These are phyloP conservation scores for Ophioninae sp. DNA, from an alignment of 2,888 invertebrate genomes.

Conservation along the genomic window DNA sequence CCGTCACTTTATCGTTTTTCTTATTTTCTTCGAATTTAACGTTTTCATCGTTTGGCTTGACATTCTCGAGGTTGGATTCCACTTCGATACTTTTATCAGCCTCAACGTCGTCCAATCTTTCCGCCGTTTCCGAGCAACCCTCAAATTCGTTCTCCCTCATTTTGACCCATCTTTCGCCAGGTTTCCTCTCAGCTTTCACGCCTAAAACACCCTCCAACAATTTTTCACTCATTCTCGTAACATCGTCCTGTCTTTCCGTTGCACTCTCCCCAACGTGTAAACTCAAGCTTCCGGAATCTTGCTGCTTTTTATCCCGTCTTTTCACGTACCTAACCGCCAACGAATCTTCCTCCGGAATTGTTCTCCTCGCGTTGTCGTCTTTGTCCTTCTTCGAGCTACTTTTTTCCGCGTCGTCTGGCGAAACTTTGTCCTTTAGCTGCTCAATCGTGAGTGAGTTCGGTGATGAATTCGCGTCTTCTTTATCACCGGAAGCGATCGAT, in stretches of 20 bases:
- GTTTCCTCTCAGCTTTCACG: slow-evolving; percentile 40
- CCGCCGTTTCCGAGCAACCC: slow-evolving; percentile 10
- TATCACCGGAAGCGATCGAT: not conserved
- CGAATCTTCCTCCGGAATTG: slow-evolving; percentile 21
- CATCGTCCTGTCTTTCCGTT: not conserved
- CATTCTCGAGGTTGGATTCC: not conserved
- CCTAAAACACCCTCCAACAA: slow-evolving; percentile 46
- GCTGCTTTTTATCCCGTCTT: slow-evolving; percentile 34
- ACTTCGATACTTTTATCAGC: not conserved
- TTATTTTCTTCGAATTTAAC: not conserved
- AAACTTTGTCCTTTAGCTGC: not conserved
- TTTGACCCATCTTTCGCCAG: slow-evolving; percentile 49
- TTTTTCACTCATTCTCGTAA: slow-evolving; percentile 37
- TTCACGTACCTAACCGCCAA: slow-evolving; percentile 56
- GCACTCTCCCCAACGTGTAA: not conserved
- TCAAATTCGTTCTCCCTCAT: slow-evolving; percentile 38
- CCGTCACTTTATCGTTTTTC: not conserved
- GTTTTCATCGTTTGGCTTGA: not conserved
- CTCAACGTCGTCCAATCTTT: slow-evolving; percentile 28
- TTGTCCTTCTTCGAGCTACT: not conserved
- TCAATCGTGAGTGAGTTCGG: not conserved
- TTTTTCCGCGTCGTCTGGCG: not conserved
- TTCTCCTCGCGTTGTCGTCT: slow-evolving; percentile 9
- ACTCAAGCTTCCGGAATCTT: not conserved
- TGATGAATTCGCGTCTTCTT: slow-evolving; percentile 14